phyloP scores from a whole-genome alignment of 2,797 vertebrate genomes.

The Taeniopygia guttata region DNA sequence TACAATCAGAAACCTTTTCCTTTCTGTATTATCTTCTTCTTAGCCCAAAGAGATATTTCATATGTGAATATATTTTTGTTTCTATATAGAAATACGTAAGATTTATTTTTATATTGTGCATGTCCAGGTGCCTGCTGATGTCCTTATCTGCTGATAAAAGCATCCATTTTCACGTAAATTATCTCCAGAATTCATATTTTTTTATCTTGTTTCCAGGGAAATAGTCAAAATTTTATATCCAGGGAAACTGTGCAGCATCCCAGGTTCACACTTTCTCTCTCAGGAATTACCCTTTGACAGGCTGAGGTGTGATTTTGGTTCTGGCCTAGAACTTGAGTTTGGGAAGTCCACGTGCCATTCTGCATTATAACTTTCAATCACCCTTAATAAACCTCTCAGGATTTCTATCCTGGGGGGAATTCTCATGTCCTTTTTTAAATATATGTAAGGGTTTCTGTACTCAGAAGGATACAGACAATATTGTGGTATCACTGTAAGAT shows the following conservation, averaged over 20 bases:
- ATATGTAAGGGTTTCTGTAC: background rate
- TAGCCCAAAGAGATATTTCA: background rate
- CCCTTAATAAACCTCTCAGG: background rate
- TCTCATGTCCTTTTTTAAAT: background rate
- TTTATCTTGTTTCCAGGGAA: background rate
- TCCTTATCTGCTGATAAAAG: background rate
- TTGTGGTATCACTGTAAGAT: background rate
- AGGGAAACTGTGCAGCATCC: background rate
- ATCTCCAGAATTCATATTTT: background rate
- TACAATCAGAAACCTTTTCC: background rate
- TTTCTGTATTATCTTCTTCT: background rate
- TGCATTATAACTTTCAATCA: background rate
- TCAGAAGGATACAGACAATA: background rate
- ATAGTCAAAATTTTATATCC: background rate
- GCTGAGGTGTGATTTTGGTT: background rate
- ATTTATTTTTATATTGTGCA: background rate
- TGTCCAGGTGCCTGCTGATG: background rate
- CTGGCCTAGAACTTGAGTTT: background rate
- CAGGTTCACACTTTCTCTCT: background rate
- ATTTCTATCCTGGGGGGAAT: background rate
- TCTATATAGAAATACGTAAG: background rate
- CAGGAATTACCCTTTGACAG: background rate
- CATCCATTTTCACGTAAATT: background rate
- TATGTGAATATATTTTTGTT: background rate
- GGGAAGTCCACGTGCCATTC: rapidly evolving